Evolutionary conservation across 2,797 vertebrate species (phyloP), one percentile per base, ranked within the genome.

Genomic region (Cyprinodon diabolis): DNA sequence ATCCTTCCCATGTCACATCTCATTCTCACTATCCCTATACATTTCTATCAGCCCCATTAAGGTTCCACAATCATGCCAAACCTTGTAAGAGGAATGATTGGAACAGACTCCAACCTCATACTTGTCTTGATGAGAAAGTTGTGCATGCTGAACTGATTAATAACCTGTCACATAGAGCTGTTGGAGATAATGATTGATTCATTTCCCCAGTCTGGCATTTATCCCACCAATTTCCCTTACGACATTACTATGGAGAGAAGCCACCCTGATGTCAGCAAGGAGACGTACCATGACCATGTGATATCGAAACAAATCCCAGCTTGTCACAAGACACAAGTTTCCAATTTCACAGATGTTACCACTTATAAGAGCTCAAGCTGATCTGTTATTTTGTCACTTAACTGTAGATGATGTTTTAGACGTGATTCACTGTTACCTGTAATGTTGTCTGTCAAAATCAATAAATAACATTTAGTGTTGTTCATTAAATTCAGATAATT

Each of bases 61-160:
- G 21, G 23, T 58, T 21, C 47, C 54, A 65, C 67, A 70, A 63
- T 80, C 84, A 60, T 54, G 23, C 65, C 15, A 48, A 71, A 23
- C 9, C 75, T 63, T 52, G 66, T 52, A 23, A 55, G 71, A 74
- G 48, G 0, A 58, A 78, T 86, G 79, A 87, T 82, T 85, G 77
- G 87, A 90, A 89, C 51, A 72, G 80, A 75, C 21, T 78, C 68
- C 72, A 43, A 81, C 77, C 85, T 84, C 79, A 78, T 79, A 83
- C 80, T 89, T 81, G 84, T 83, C 84, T 63, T 89, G 84, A 89
- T 83, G 81, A 89, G 78, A 71, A 73, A 77, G 84, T 69, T 82
- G 63, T 54, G 69, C 81, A 84, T 87, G 85, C 85, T 87, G 69
- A 78, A 65, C 76, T 82, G 86, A 89, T 89, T 92, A 89, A 89